Evolutionary conservation across 2,797 vertebrate species (phyloP).

Genomic region (Mormyrus hasselquistii): DNA sequence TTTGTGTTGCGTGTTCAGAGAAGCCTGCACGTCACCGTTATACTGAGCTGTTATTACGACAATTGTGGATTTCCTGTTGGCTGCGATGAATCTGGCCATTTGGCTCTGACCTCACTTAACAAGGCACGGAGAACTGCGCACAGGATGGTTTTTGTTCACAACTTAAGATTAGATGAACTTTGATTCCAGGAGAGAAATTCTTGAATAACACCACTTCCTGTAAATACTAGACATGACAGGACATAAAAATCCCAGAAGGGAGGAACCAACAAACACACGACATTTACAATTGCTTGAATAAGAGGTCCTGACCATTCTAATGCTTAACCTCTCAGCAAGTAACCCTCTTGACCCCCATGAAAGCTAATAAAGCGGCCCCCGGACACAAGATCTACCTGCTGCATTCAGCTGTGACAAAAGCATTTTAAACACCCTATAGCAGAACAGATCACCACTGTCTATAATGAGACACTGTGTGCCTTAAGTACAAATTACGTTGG

Average conservation of each 20-base stretch:
- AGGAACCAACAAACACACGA: background rate
- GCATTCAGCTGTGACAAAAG: background rate
- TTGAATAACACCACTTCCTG: background rate
- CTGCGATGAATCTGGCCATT: background rate
- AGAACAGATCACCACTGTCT: background rate
- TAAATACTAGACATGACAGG: background rate
- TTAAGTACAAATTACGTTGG: background rate
- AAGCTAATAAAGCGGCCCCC: background rate
- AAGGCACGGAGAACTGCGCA: background rate
- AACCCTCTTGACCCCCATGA: background rate
- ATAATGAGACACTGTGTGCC: background rate
- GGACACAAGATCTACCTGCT: background rate
- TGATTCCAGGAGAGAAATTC: background rate
- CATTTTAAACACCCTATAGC: background rate
- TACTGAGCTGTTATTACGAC: background rate
- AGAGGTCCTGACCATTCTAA: background rate
- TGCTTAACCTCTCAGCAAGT: background rate
- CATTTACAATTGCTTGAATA: background rate
- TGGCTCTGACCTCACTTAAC: background rate
- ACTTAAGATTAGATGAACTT: background rate
- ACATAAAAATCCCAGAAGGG: background rate
- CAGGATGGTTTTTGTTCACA: background rate
- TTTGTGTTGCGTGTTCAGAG: background rate
- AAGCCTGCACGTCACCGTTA: background rate
- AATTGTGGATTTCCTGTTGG: background rate